Percentiles rank a stretch among this genome's conserved stretches.
phyloP scores from a whole-genome alignment of 2,888 invertebrate species.

The Pyrrhosoma nymphula region DNA sequence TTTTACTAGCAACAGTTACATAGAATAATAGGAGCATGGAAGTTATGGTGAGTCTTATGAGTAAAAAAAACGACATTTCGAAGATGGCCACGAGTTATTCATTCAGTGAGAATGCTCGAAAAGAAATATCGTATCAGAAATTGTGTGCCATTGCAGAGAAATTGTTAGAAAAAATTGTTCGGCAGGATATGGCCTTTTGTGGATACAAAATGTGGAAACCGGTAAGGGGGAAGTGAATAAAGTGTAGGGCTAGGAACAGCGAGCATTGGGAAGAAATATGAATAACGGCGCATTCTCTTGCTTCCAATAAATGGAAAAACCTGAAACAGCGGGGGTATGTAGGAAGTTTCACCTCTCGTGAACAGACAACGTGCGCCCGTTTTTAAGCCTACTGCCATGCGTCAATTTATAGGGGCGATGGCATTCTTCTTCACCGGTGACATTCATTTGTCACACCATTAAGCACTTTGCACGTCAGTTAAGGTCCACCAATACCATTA shows the following conservation, averaged over 20 bases:
- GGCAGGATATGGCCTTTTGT: too few species aligned
- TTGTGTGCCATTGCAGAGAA: too few species aligned
- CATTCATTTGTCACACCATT: neutral
- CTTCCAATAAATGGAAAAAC: neutral
- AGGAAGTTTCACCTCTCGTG: neutral
- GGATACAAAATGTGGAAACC: neutral
- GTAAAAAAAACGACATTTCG: too few species aligned
- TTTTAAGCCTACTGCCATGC: neutral
- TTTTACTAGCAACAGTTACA: too few species aligned
- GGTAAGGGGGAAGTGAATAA: neutral
- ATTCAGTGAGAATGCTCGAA: too few species aligned
- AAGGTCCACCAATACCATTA: neutral
- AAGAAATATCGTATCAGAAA: too few species aligned
- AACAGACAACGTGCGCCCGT: neutral
- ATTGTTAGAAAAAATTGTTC: too few species aligned
- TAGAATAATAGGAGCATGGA: too few species aligned
- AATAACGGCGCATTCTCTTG: neutral
- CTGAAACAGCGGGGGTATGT: neutral
- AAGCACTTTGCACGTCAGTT: neutral
- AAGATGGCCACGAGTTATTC: too few species aligned
- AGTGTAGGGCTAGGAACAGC: neutral
- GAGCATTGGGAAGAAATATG: neutral
- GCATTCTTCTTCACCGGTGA: slow-evolving; percentile 7
- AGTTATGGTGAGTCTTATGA: too few species aligned
- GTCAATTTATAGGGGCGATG: neutral